Evolutionary conservation across 2,888 invertebrate genomes (phyloP).

Genomic region (Flexamia atlantica): DNA sequence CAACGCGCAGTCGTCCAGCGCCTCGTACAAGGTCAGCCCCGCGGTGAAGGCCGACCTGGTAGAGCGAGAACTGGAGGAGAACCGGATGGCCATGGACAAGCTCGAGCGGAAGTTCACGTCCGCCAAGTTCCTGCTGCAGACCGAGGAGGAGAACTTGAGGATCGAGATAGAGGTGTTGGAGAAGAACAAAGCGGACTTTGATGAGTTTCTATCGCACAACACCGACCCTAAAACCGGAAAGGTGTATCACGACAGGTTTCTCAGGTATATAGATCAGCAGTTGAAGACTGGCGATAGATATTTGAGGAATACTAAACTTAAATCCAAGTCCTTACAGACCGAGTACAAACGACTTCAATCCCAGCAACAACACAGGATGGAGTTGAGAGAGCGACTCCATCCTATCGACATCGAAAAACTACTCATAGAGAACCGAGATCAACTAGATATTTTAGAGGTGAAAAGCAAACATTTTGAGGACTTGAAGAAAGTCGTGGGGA

Average conservation of each 20-base stretch:
- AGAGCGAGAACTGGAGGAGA: conserved; percentile 12
- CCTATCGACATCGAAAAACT: conserved; percentile 53
- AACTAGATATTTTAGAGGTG: not conserved
- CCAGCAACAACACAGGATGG: conserved; percentile 48
- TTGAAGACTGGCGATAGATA: conserved; percentile 12
- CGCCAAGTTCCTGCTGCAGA: not conserved
- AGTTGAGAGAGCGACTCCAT: conserved; percentile 49
- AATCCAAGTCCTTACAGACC: conserved; percentile 20
- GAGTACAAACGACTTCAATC: conserved; percentile 17
- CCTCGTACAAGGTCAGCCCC: not conserved
- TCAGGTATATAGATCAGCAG: conserved; percentile 28
- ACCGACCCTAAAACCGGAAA: not conserved
- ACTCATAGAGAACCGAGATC: conserved; percentile 51
- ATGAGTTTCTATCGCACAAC: not conserved
- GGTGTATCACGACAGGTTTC: not conserved
- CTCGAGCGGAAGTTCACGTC: conserved; percentile 9
- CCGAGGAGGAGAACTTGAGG: conserved; percentile 3
- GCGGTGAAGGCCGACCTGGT: conserved; percentile 3
- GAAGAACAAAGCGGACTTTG: not conserved
- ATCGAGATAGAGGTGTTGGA: not conserved
- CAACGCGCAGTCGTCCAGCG: not conserved
- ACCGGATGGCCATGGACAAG: conserved; percentile 5
- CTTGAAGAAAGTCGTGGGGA: conserved; percentile 25
- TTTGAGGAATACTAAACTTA: conserved; percentile 49
- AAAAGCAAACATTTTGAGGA: conserved; percentile 26